These are phyloP conservation scores for Turnix velox DNA, from an alignment of 2,113 vertebrate species.

Conservation along the genomic window DNA sequence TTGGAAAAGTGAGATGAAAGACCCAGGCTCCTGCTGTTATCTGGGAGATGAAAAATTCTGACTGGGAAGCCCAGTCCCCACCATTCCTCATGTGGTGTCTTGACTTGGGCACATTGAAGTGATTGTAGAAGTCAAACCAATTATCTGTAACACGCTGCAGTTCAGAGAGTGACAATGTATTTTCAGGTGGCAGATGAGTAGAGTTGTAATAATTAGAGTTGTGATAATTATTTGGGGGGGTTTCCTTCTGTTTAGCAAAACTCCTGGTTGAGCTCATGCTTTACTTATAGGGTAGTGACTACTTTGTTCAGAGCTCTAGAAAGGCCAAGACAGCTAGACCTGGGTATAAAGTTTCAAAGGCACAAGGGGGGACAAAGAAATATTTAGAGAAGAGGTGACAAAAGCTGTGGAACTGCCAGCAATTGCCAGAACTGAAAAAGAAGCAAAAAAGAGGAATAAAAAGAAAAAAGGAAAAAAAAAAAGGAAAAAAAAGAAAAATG, in stretches of 20 bases:
- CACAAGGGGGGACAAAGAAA: conserved; percentile 55
- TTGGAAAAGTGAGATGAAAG: conserved; percentile 11
- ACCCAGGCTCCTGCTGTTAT: not conserved
- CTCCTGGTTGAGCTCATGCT: not conserved
- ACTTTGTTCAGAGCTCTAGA: conserved; percentile 26
- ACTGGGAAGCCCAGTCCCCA: not conserved
- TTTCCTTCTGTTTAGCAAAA: not conserved
- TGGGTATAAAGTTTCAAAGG: conserved; percentile 61
- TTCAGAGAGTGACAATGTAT: not conserved
- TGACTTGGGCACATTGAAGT: conserved; percentile 24
- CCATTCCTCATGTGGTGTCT: not conserved
- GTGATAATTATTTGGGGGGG: not conserved
- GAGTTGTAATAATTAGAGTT: not conserved
- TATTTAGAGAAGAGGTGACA: conserved; percentile 54
- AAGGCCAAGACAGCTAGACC: conserved; percentile 43
- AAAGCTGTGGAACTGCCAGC: conserved; percentile 40
- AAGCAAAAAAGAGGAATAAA: not conserved
- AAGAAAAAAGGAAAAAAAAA: not conserved
- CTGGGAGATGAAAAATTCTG: not conserved
- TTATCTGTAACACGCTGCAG: not conserved
- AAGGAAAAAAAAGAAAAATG: not conserved
- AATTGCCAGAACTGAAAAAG: conserved; percentile 29
- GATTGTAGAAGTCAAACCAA: conserved; percentile 15
- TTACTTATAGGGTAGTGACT: not conserved
- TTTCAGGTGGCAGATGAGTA: not conserved